Percentiles rank a stretch among this genome's conserved stretches.
Conservation (phyloP, 1,140 invertebrate genomes). For the Penaeus chinensis region DNA sequence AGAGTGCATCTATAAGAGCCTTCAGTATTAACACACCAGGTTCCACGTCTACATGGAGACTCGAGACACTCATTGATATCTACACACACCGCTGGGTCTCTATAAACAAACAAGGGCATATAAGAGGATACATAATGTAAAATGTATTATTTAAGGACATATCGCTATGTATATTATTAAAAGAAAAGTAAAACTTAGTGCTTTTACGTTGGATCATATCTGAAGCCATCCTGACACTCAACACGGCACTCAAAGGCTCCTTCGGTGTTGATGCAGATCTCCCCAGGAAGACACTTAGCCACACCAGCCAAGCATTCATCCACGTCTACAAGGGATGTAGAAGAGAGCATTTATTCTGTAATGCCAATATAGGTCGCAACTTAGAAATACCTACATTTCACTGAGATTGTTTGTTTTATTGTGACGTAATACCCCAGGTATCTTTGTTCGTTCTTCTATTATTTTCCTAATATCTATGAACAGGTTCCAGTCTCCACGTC, state of each 20-base stretch:
- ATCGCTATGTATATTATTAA: too few species aligned
- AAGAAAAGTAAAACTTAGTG: not conserved
- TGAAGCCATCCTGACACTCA: conserved; percentile 63
- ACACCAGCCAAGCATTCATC: conserved; percentile 64
- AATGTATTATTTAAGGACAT: too few species aligned
- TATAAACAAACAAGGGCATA: not conserved
- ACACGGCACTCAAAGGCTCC: conserved; percentile 64
- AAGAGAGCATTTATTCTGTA: not conserved
- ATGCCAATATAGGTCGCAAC: too few species aligned
- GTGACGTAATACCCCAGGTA: too few species aligned
- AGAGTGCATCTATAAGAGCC: conserved; percentile 45
- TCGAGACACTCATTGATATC: conserved; percentile 61
- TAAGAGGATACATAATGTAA: not conserved
- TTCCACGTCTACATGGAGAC: conserved; percentile 11
- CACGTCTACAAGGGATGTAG: conserved; percentile 60
- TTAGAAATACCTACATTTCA: too few species aligned
- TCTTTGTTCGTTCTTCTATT: too few species aligned
- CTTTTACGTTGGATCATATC: conserved; percentile 60
- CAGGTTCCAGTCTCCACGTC: too few species aligned
- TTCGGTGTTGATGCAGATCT: conserved; percentile 64
- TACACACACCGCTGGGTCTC: conserved; percentile 53
- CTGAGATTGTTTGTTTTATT: too few species aligned
- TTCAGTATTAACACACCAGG: conserved; percentile 35
- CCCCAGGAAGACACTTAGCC: conserved; percentile 56
- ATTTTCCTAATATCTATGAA: too few species aligned